Percentiles rank a stretch among this genome's conserved stretches.
These are phyloP conservation scores for Tridacna crocea DNA, from an alignment of 2,888 invertebrate genomes.

Conservation along the genomic window DNA sequence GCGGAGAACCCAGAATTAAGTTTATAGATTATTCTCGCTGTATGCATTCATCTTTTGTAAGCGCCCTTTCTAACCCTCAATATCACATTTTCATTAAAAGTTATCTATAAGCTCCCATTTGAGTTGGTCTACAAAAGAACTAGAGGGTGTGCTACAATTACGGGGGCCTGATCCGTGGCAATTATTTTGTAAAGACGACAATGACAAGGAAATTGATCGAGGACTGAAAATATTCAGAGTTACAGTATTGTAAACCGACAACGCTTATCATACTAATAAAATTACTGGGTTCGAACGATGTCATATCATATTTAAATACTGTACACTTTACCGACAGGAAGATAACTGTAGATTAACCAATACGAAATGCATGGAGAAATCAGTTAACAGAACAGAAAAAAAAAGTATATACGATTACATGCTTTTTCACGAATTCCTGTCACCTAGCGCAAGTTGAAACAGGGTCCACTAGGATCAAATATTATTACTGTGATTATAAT, in stretches of 20 bases:
- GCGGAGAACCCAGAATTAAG: neutral
- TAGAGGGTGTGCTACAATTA: slow-evolving; percentile 2
- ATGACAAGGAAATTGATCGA: neutral
- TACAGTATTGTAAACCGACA: neutral
- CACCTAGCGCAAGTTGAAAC: no score
- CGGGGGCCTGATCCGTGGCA: neutral
- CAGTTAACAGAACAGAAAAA: no score
- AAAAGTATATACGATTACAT: no score
- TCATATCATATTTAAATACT: no score
- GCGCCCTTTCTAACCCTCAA: neutral
- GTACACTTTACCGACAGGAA: no score
- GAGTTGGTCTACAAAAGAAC: neutral
- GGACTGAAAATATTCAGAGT: neutral
- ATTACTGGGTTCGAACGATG: no score
- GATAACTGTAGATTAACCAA: no score
- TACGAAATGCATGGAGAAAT: no score
- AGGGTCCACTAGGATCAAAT: neutral
- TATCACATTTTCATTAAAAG: slow-evolving; percentile 4
- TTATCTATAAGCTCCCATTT: slow-evolving; percentile 1
- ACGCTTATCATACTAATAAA: neutral
- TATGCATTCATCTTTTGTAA: slow-evolving; percentile 14
- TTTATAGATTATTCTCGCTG: neutral
- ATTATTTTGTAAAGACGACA: slow-evolving; percentile 3
- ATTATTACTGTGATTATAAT: neutral
- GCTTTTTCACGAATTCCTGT: no score